phyloP scores from a whole-genome alignment of 2,797 vertebrate genomes.

The Valencia hispanica region DNA sequence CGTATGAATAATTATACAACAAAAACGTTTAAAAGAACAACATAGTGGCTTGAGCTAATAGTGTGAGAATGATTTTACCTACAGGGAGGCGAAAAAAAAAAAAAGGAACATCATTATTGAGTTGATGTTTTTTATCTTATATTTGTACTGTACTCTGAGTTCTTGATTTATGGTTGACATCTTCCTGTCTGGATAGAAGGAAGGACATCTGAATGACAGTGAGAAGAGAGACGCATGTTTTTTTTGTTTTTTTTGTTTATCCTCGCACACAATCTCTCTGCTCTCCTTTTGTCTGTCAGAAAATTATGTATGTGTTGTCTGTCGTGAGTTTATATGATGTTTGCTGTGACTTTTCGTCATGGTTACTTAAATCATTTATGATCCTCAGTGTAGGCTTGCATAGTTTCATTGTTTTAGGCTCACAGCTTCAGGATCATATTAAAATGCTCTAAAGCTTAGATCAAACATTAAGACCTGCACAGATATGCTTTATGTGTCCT shows the following conservation, averaged over 20 bases:
- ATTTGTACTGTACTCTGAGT: background rate
- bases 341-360: background rate
- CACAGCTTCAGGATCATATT: background rate
- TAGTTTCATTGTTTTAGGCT: background rate
- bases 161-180: background rate
- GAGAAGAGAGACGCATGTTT: conserved; percentile 9
- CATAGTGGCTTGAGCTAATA: background rate
- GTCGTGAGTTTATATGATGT: conserved; percentile 6
- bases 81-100: too few species aligned
- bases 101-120: background rate
- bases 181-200: conserved; percentile 9
- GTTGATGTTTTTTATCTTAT: background rate
- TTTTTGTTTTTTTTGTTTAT: background rate
- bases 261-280: background rate
- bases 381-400: background rate
- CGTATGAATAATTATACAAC: background rate
- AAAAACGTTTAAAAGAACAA: background rate
- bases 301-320: too few species aligned
- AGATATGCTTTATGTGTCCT: background rate
- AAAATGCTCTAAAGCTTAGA: background rate
- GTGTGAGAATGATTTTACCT: background rate
- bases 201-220: conserved; percentile 9
- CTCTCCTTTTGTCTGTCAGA: conserved; percentile 12
- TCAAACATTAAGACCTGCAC: background rate
- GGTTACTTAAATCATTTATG: background rate